A percentile compares a stretch with the other conserved stretches of the same genome.
phyloP scores from a whole-genome alignment of 1,140 invertebrate species.

The Pseudomyrmex cubaensis region DNA sequence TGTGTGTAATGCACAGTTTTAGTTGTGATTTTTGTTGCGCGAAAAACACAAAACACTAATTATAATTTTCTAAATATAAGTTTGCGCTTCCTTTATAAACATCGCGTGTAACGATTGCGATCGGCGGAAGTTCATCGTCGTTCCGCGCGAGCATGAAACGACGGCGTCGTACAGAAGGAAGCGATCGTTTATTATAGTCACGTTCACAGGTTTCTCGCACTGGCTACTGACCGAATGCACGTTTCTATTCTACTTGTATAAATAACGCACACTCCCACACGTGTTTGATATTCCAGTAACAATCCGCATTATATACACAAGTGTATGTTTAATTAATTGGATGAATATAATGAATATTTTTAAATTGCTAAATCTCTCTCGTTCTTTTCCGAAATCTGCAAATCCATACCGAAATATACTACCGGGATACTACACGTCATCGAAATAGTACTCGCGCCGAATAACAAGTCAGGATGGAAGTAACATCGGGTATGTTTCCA shows the following conservation, averaged over 20 bases:
- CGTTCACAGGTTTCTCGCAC: slow-evolving; percentile 59
- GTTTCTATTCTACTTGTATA: slow-evolving; percentile 68
- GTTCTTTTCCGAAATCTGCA: neutral
- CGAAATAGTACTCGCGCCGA: slow-evolving; percentile 9
- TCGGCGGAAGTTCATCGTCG: slow-evolving; percentile 50
- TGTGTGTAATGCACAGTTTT: neutral
- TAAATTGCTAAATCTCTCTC: neutral
- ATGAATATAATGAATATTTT: no score
- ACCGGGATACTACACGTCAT: neutral
- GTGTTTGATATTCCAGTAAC: slow-evolving; percentile 12
- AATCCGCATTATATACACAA: neutral
- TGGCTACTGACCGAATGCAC: slow-evolving; percentile 71
- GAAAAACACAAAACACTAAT: neutral
- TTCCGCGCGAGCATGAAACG: slow-evolving; percentile 39
- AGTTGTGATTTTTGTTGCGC: slow-evolving; percentile 21
- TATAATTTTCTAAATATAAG: slow-evolving; percentile 5
- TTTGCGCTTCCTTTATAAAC: neutral
- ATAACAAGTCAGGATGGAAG: neutral
- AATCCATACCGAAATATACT: slow-evolving; percentile 2
- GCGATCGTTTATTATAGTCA: slow-evolving; percentile 68
- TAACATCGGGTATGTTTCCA: neutral
- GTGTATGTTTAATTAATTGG: slow-evolving; percentile 14
- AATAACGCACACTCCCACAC: slow-evolving; percentile 6
- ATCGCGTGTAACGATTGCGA: slow-evolving; percentile 19
- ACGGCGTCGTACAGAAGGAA: slow-evolving; percentile 60